Evolutionary conservation across 2,888 invertebrate species (phyloP).

Genomic region (Drosophila mulleri): DNA sequence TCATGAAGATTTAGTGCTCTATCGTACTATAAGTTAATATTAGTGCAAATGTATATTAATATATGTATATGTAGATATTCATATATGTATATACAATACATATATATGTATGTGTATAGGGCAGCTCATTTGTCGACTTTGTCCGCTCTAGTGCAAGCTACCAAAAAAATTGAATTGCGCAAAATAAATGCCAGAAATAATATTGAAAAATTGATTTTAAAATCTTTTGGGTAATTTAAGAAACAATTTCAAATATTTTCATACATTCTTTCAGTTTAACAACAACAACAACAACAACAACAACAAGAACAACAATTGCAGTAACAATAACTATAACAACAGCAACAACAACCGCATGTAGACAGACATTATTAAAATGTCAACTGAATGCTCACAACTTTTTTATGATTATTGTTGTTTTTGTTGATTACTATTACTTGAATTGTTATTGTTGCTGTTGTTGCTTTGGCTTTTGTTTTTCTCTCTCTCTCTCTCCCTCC

Average conservation of each 20-base stretch:
- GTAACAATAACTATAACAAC: neutral
- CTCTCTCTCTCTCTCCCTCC: conserved; percentile 5
- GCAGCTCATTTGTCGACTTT: neutral
- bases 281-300: conserved; percentile 5
- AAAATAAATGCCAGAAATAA: conserved; percentile 25
- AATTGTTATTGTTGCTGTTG: conserved; percentile 7
- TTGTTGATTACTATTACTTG: conserved; percentile 35
- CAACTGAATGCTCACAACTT: conserved; percentile 69
- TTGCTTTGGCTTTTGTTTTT: conserved; percentile 23
- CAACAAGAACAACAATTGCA: conserved; percentile 7
- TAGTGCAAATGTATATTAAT: no score
- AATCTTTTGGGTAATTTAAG: conserved; percentile 13
- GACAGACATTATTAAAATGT: conserved; percentile 69
- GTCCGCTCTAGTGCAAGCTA: neutral
- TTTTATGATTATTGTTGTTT: conserved; percentile 48
- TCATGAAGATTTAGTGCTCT: no score
- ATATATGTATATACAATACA: neutral
- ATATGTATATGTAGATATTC: no score
- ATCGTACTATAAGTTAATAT: no score
- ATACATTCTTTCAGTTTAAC: conserved; percentile 28
- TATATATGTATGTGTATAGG: neutral
- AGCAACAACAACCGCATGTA: conserved; percentile 14
- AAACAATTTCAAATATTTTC: conserved; percentile 9
- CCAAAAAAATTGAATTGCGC: conserved; percentile 6
- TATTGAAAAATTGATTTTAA: conserved; percentile 9